A percentile compares a stretch with the other conserved stretches of the same genome.
Conservation (phyloP, 2,888 invertebrate species). For the Agrilus mali region DNA sequence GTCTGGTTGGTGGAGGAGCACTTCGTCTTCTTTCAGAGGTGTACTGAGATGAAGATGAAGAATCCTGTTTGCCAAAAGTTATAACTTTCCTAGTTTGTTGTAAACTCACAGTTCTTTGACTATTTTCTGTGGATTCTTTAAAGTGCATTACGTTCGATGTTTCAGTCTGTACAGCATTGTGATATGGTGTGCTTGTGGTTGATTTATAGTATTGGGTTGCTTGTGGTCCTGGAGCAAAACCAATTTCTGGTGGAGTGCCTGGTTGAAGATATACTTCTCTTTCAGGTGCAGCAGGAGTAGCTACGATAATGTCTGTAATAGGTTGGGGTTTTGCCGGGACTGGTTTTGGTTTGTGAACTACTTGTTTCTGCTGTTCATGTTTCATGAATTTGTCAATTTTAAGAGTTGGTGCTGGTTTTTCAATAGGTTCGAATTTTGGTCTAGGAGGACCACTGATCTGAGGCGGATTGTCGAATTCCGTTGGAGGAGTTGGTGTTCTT, state of each 20-base stretch:
- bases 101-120: slow-evolving; percentile 50
- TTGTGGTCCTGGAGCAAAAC: slow-evolving; percentile 40
- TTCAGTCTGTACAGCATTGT: slow-evolving; percentile 52
- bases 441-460: slow-evolving; percentile 33
- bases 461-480: slow-evolving; percentile 42
- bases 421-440: slow-evolving; percentile 48
- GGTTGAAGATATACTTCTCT: slow-evolving; percentile 37
- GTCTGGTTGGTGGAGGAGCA: slow-evolving; percentile 41
- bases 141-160: slow-evolving; percentile 57
- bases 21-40: slow-evolving; percentile 28
- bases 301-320: slow-evolving; percentile 23
- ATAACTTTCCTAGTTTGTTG: slow-evolving; percentile 58
- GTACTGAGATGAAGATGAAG: slow-evolving; percentile 35
- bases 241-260: slow-evolving; percentile 45
- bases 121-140: slow-evolving; percentile 54
- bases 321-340: slow-evolving; percentile 31
- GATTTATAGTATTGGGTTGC: slow-evolving; percentile 43
- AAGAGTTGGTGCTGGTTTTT: slow-evolving; percentile 27
- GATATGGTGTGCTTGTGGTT: slow-evolving; percentile 42
- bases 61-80: slow-evolving; percentile 45
- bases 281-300: slow-evolving; percentile 24
- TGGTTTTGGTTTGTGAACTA: slow-evolving; percentile 41
- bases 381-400: slow-evolving; percentile 29
- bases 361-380: slow-evolving; percentile 29
- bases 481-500: slow-evolving; percentile 43